Base-by-base conservation (phyloP, 1,140 invertebrate species). In the Microplitis mediator region DNA sequence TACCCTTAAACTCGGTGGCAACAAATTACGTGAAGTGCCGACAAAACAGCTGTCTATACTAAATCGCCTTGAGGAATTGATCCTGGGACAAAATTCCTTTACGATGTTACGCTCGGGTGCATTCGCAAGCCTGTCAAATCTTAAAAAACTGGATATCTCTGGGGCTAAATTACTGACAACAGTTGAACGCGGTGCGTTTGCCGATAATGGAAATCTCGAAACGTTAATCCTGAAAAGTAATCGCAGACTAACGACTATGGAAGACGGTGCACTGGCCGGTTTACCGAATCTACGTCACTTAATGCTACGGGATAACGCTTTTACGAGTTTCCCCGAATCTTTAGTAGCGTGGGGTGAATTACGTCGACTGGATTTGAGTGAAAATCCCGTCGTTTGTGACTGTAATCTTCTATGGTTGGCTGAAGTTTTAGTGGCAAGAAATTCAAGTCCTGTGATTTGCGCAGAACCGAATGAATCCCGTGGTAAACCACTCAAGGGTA, bases 1-100 rank as follows among this genome's bases (percentile, higher is more conserved):
- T 63, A 92, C 86, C 66, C 86, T 97, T 34, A 92, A 94, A 78
- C 85, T 97, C 2, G 91, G 92, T 8, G 94, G 94, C 74, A 97
- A 97, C 85, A 89, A 91, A 61, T 83, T 97, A 31, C 86, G 86
- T 9, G 86, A 88, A 51, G 90, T 97, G 11, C 95, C 95, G 0
- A 95, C 95, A 0, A 86, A 89, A 5, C 92, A 95, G 45, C 82
- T 96, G 11, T 88, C 90, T 0, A 85, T 89, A n/a, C 85, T 97
- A 35, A 87, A 88, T 1, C 89, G 94, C 13, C 84, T 97, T 35
- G 94, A 96, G 81, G 92, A 95, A 73, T 86, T 97, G 13, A 91
- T 90, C 16, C 89, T 96, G 16, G 95, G 95, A 0, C 94, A 95
- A 81, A 97, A 96, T 79, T 92, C 92, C 73, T 95, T 95, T 76